These are phyloP conservation scores for Mastomys coucha DNA, from an alignment of 2,113 vertebrate species.

Conservation along the genomic window DNA sequence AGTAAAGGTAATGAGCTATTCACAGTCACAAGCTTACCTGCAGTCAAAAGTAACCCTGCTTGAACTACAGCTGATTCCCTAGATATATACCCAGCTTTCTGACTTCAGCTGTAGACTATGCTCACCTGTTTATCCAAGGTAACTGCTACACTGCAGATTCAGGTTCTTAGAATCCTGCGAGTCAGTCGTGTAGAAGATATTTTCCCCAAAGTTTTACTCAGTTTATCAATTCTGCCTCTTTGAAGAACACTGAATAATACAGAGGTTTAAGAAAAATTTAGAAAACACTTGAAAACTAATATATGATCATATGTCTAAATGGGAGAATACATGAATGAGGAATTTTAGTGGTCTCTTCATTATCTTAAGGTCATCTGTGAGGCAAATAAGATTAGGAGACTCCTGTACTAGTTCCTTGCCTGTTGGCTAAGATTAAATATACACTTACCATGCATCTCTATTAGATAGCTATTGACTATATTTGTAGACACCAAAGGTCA, in stretches of 20 bases:
- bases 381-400: not conserved
- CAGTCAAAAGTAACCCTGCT: not conserved
- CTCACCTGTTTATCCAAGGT: rapidly evolving
- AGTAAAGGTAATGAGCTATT: not conserved
- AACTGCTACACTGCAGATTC: not conserved
- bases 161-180: not conserved
- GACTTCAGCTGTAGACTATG: not conserved
- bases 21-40: not conserved
- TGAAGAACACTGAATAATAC: not conserved
- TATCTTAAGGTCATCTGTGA: not conserved
- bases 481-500: not conserved
- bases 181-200: not conserved
- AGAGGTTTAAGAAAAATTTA: not conserved
- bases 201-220: not conserved
- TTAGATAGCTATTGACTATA: slow-evolving; percentile 12
- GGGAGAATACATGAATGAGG: not conserved
- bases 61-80: not conserved
- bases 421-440: not conserved
- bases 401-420: not conserved
- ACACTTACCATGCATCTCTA: not conserved
- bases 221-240: not conserved
- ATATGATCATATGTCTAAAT: not conserved
- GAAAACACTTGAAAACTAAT: not conserved
- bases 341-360: not conserved
- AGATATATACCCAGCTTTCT: not conserved